A percentile compares a stretch with the other conserved stretches of the same genome.
phyloP scores from a whole-genome alignment of 2,797 vertebrate species.

The Bovichtus diacanthus region DNA sequence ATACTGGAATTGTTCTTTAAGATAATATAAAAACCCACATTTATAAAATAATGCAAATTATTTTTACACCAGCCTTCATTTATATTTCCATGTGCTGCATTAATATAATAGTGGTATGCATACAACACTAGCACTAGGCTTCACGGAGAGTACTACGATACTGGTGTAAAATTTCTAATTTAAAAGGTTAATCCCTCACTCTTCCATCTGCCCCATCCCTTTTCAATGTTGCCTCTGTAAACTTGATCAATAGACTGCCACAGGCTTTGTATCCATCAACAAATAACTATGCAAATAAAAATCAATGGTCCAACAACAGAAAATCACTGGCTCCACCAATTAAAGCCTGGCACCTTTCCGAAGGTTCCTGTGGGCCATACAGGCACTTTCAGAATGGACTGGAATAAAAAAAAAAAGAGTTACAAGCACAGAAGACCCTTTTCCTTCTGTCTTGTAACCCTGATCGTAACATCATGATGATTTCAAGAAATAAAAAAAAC shows the following conservation, averaged over 20 bases:
- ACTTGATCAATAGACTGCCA: constrained; percentile 77
- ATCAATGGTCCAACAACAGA: constrained; percentile 84
- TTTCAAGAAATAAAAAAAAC: constrained; percentile 8
- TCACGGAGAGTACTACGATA: background rate
- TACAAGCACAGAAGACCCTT: constrained; percentile 9
- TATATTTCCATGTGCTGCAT: background rate
- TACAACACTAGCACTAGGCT: no score
- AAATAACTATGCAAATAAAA: constrained; percentile 88
- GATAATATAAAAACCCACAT: background rate
- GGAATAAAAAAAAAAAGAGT: constrained; percentile 52
- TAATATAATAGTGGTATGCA: background rate
- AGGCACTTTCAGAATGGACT: constrained; percentile 56
- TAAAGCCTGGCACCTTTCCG: constrained; percentile 68
- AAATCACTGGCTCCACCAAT: constrained; percentile 83
- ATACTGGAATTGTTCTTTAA: background rate
- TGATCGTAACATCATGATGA: constrained; percentile 4
- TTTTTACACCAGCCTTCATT: background rate
- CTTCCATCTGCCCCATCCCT: constrained; percentile 31
- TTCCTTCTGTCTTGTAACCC: background rate
- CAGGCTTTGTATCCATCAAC: constrained; percentile 83
- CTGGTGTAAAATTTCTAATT: constrained; percentile 23
- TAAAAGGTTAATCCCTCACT: constrained; percentile 44
- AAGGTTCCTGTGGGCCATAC: constrained; percentile 13
- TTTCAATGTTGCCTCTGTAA: constrained; percentile 44
- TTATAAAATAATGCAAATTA: background rate